Base-by-base conservation (phyloP, 35 echinoderm and acorn worm species). In the Apostichopus parvimensis region DNA sequence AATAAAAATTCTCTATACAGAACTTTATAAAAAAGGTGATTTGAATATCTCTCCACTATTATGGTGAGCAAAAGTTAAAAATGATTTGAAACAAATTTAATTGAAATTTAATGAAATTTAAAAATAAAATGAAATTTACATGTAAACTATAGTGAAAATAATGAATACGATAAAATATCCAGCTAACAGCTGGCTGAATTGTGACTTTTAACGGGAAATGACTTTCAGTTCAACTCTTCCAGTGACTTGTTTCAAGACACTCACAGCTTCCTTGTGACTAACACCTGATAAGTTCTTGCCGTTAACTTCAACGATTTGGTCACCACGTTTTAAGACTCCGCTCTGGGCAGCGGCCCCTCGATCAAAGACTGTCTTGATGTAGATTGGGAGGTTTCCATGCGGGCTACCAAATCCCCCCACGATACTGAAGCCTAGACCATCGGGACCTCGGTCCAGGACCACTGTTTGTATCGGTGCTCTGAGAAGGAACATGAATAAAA, bases 311-410 rank as follows among this genome's bases (percentile, higher is more conserved):
- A 99, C 76, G 20, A 96, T 99, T 77, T 99, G 95, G 66, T 99
- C 93, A 1, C 95, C 95, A 93, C 93, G 13, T 93, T 95, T 85
- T 79, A 96, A 93, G 28, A 93, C 71, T 18, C 89, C 89, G 56
- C 91, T 94, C 60, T 93, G 91, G n/a, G 93, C 88, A 18, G 97
- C 97, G 23, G 97, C 97, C 5, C 97, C 97, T 14, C 92, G 93
- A 54, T 92, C 92, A 90, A 99, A 99, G 25, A 99, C 97, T 5
- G 97, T 99, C 88, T 99, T 99, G 87, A 99, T 95, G 60, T 99
- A 99, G 76, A 99, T 99, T 54, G 97, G 97, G 15, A 99, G 92
- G 80, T 99, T 93, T 17, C 97, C 97, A 57, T 99, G 97, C 22
- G 97, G 97, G 57, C 97, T 99, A 12, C 95, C 95, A 71, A 79